Conservation (phyloP, 2,797 vertebrate species). For the Sebastiscus albofasciatus region DNA sequence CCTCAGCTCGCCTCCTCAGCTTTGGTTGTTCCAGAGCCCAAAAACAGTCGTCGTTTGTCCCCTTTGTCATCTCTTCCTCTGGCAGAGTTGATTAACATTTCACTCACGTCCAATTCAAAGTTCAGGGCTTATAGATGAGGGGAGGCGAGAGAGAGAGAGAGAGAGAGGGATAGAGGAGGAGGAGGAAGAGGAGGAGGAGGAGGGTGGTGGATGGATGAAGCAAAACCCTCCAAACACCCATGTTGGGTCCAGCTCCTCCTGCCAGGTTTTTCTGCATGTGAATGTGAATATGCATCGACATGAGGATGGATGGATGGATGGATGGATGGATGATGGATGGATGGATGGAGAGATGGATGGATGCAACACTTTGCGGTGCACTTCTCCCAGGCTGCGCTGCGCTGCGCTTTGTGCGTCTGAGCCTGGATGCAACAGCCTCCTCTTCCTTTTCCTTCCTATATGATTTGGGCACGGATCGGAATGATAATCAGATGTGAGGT, state of each 20-base stretch:
- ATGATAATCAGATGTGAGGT: constrained; percentile 36
- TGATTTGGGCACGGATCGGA: constrained; percentile 25
- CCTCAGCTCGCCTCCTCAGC: neutral
- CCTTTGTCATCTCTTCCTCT: constrained; percentile 67
- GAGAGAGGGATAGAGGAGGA: neutral
- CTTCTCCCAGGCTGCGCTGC: constrained; percentile 43
- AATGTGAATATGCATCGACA: constrained; percentile 17
- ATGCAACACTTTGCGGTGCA: constrained; percentile 59
- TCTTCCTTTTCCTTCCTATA: neutral
- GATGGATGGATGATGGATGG: neutral
- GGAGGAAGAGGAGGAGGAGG: neutral
- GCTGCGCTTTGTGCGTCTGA: constrained; percentile 42
- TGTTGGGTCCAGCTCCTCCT: constrained; percentile 53
- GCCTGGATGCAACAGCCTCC: constrained; percentile 61
- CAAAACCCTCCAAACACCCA: constrained; percentile 65
- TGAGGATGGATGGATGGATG: neutral
- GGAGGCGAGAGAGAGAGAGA: constrained; percentile 26
- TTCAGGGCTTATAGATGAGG: constrained; percentile 78
- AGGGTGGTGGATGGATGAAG: constrained; percentile 38
- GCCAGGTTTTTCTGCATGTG: constrained; percentile 8
- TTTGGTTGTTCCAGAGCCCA: constrained; percentile 1
- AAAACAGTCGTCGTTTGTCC: constrained; percentile 73
- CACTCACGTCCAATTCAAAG: constrained; percentile 85
- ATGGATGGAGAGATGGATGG: neutral
- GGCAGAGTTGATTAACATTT: constrained; percentile 79